A percentile compares a stretch with the other conserved stretches of the same genome.
Evolutionary conservation across 2,888 invertebrate species (phyloP).

Genomic region (Euproctis similis): DNA sequence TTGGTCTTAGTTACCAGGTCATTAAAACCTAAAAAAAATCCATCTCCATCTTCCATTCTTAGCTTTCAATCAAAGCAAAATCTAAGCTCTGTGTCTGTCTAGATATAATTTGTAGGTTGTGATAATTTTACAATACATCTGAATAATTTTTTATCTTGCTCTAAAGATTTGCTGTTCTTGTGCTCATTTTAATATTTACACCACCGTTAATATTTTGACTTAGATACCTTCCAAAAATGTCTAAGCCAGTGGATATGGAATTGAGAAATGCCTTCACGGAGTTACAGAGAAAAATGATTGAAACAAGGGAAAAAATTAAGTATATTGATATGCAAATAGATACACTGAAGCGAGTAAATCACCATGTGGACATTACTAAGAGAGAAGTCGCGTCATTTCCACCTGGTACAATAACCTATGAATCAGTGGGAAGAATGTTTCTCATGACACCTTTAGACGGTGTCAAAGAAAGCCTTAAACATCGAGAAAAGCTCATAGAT

Average conservation of each 20-base stretch:
- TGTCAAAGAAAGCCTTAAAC: slow-evolving; percentile 79
- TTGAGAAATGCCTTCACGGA: slow-evolving; percentile 86
- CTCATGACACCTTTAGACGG: slow-evolving; percentile 80
- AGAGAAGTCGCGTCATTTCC: slow-evolving; percentile 78
- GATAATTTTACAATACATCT: no score
- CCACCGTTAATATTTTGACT: background rate
- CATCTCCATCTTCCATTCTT: no score
- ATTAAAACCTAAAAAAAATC: no score
- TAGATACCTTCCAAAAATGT: slow-evolving; percentile 33
- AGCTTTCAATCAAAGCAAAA: no score
- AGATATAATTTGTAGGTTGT: no score
- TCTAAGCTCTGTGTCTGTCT: no score
- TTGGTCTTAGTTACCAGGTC: no score
- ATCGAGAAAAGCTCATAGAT: slow-evolving; percentile 71
- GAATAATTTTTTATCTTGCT: no score
- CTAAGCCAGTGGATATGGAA: slow-evolving; percentile 75
- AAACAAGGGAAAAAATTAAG: slow-evolving; percentile 86
- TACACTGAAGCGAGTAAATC: slow-evolving; percentile 78
- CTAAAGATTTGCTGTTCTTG: no score
- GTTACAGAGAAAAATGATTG: slow-evolving; percentile 86
- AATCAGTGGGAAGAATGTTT: slow-evolving; percentile 91
- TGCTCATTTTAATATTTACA: no score
- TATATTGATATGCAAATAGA: slow-evolving; percentile 87
- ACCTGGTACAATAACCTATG: slow-evolving; percentile 81
- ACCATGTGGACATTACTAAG: slow-evolving; percentile 83